These are phyloP conservation scores for Hylia prasina DNA, from an alignment of 2,113 vertebrate genomes.

Conservation along the genomic window DNA sequence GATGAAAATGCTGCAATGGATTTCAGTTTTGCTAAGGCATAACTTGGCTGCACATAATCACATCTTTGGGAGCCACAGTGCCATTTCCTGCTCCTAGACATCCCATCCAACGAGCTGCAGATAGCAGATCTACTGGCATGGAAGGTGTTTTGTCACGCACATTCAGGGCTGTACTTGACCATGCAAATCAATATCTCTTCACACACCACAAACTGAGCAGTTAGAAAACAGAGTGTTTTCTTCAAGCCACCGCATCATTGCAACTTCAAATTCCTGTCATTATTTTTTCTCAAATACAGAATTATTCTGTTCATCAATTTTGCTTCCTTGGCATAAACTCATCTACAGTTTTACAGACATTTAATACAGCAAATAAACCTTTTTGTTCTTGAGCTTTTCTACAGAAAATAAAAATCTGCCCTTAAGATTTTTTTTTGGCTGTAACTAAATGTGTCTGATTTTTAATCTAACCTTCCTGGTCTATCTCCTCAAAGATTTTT, in stretches of 20 bases:
- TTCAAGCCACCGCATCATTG: neutral
- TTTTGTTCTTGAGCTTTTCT: neutral
- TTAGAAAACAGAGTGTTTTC: neutral
- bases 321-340: neutral
- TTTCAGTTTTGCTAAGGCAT: neutral
- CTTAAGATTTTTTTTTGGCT: neutral
- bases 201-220: neutral
- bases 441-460: neutral
- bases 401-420: neutral
- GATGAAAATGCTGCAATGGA: neutral
- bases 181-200: neutral
- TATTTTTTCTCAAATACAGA: neutral
- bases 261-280: neutral
- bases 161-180: neutral
- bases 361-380: neutral
- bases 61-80: neutral
- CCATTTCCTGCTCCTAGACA: neutral
- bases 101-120: neutral
- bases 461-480: neutral
- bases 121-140: neutral
- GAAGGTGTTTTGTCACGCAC: neutral
- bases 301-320: neutral
- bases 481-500: neutral
- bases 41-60: neutral
- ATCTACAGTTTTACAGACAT: neutral